These are phyloP conservation scores for Cotesia vestalis DNA, from an alignment of 1,140 invertebrate genomes.

Conservation along the genomic window DNA sequence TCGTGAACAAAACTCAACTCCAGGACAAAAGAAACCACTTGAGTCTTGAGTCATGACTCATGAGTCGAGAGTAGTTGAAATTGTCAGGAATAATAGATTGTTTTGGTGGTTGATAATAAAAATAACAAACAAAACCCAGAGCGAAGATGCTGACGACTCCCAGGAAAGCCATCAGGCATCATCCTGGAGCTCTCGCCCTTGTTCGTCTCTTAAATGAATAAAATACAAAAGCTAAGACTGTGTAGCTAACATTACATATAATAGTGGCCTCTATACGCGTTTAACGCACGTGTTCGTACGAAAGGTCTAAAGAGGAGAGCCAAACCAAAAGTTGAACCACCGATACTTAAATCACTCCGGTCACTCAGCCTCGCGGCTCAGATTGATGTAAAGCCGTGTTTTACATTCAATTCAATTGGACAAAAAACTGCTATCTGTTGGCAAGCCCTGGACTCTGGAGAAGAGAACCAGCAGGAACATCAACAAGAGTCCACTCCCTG, in stretches of 20 bases:
- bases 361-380: slow-evolving; percentile 63
- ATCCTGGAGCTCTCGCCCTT: too few relatives aligned
- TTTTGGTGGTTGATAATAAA: neutral
- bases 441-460: neutral
- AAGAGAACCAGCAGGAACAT: neutral
- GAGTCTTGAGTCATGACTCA: neutral
- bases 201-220: neutral
- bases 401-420: slow-evolving; percentile 66
- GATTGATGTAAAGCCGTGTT: slow-evolving; percentile 67
- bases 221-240: neutral
- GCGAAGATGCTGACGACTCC: neutral
- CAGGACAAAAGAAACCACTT: neutral
- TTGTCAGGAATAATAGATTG: slow-evolving; percentile 21
- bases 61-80: neutral
- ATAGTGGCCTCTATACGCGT: neutral
- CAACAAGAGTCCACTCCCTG: slow-evolving; percentile 5
- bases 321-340: neutral
- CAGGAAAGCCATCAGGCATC: neutral
- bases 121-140: neutral
- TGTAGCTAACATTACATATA: too few relatives aligned
- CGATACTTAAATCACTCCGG: slow-evolving; percentile 62
- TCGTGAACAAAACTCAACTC: neutral
- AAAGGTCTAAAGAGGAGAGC: slow-evolving; percentile 49
- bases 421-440: slow-evolving; percentile 62
- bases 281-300: slow-evolving; percentile 36